phyloP scores from a whole-genome alignment of 2,797 vertebrate species.

The Malurus leucopterus region DNA sequence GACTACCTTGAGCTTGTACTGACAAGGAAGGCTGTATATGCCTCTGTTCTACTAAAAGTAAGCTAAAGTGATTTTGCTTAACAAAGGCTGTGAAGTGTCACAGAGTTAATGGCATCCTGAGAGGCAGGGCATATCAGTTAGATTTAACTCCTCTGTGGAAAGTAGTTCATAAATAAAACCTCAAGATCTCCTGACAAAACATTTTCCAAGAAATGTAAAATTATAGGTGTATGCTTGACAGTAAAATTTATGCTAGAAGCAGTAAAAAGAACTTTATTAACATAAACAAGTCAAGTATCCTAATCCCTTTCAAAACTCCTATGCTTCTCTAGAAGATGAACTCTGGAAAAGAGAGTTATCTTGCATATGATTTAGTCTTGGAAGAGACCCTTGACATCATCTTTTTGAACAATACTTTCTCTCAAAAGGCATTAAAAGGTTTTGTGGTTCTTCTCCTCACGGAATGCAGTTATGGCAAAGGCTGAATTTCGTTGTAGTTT shows the following conservation, averaged over 20 bases:
- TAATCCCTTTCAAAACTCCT: slow-evolving; percentile 53
- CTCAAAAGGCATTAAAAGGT: background rate
- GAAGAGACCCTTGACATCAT: background rate
- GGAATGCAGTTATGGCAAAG: background rate
- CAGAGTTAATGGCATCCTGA: slow-evolving; percentile 47
- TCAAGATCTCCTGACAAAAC: slow-evolving; percentile 59
- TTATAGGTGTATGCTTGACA: slow-evolving; percentile 54
- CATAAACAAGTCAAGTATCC: slow-evolving; percentile 56
- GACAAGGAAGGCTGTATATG: slow-evolving; percentile 4
- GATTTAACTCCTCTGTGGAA: slow-evolving; percentile 50
- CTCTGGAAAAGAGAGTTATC: slow-evolving; percentile 14
- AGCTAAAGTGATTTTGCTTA: slow-evolving; percentile 53
- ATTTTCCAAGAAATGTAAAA: slow-evolving; percentile 64
- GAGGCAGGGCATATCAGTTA: slow-evolving; percentile 40
- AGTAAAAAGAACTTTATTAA: slow-evolving; percentile 60
- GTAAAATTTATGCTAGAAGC: slow-evolving; percentile 50
- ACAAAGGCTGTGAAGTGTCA: slow-evolving; percentile 52
- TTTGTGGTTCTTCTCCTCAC: background rate
- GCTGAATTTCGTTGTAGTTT: background rate
- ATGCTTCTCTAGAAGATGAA: slow-evolving; percentile 3
- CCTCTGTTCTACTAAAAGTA: slow-evolving; percentile 18
- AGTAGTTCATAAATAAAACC: slow-evolving; percentile 59
- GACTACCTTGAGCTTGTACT: background rate
- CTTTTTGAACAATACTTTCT: background rate
- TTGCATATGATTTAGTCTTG: slow-evolving; percentile 28